Evolutionary conservation across 2,888 invertebrate species (phyloP).

Genomic region (Physocephala rufipes): DNA sequence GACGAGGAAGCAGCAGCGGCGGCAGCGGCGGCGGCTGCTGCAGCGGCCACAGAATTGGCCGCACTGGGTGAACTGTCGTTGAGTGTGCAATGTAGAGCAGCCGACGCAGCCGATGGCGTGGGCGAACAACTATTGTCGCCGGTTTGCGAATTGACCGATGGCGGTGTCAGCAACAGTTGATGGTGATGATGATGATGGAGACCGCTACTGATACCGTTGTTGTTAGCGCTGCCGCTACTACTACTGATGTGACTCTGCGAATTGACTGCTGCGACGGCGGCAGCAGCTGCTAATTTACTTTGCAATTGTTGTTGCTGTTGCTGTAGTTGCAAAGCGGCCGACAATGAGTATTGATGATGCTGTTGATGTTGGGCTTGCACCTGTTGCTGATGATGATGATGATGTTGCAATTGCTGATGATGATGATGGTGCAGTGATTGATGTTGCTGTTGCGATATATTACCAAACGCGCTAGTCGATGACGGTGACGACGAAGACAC

Average conservation of each 20-base stretch:
- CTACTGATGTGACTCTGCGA: slow-evolving; percentile 49
- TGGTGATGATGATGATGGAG: slow-evolving; percentile 52
- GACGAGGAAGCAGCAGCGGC: slow-evolving; percentile 55
- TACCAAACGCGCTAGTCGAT: slow-evolving; percentile 52
- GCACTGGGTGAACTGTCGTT: slow-evolving; percentile 67
- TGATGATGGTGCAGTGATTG: slow-evolving; percentile 48
- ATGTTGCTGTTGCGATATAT: slow-evolving; percentile 49
- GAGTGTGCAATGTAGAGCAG: slow-evolving; percentile 51
- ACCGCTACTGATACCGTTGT: slow-evolving; percentile 43
- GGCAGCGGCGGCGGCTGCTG: slow-evolving; percentile 60
- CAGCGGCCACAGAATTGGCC: slow-evolving; percentile 70
- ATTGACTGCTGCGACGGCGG: slow-evolving; percentile 59
- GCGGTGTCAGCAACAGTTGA: slow-evolving; percentile 58
- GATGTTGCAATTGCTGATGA: slow-evolving; percentile 50
- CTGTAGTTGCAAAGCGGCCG: slow-evolving; percentile 60
- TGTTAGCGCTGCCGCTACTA: slow-evolving; percentile 45
- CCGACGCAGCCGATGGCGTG: slow-evolving; percentile 56
- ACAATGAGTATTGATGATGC: slow-evolving; percentile 66
- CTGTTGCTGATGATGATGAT: slow-evolving; percentile 44
- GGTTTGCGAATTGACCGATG: slow-evolving; percentile 59
- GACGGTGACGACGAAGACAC: slow-evolving; percentile 64
- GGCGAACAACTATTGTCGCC: slow-evolving; percentile 60
- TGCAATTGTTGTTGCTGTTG: slow-evolving; percentile 59
- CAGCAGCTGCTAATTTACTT: slow-evolving; percentile 60
- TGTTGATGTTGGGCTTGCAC: slow-evolving; percentile 49